Conservation (phyloP, 1,140 invertebrate species). For the Drosophila lini region DNA sequence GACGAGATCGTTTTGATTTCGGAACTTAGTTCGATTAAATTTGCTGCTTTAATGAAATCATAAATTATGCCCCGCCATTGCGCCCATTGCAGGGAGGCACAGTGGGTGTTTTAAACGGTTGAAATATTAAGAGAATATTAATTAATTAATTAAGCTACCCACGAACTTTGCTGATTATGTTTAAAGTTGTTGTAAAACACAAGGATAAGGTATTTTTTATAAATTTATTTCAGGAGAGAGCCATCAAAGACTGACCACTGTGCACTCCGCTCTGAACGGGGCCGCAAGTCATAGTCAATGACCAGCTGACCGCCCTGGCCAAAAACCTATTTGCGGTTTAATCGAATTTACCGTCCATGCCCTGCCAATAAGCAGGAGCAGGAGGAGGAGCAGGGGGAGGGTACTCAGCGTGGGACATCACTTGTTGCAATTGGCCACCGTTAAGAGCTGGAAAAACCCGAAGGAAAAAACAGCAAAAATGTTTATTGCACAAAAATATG, state of each 20-base stretch:
- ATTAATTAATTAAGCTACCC: too few species aligned
- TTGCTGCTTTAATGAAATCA: conserved; percentile 81
- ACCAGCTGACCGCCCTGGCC: conserved; percentile 67
- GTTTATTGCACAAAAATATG: not conserved
- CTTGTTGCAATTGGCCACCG: conserved; percentile 65
- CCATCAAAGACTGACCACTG: conserved; percentile 32
- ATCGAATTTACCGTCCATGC: conserved; percentile 79
- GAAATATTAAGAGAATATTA: not conserved
- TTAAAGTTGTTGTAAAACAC: too few species aligned
- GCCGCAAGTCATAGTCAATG: conserved; percentile 59
- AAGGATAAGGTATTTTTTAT: too few species aligned
- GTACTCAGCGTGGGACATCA: conserved; percentile 58
- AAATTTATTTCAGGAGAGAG: not conserved
- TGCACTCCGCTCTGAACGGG: conserved; percentile 15
- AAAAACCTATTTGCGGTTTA: conserved; percentile 79
- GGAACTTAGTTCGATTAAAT: conserved; percentile 71
- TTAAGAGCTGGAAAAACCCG: conserved; percentile 34
- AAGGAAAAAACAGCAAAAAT: conserved; percentile 27
- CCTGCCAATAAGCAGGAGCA: conserved; percentile 49
- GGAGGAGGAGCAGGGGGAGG: conserved; percentile 2
- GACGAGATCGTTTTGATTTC: conserved; percentile 55
- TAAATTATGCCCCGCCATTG: conserved; percentile 71
- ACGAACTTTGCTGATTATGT: too few species aligned
- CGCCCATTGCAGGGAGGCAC: conserved; percentile 18
- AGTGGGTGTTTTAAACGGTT: not conserved